A percentile compares a stretch with the other conserved stretches of the same genome.
Conservation (phyloP, 2,888 invertebrate species). For the Microdon myrmicae region DNA sequence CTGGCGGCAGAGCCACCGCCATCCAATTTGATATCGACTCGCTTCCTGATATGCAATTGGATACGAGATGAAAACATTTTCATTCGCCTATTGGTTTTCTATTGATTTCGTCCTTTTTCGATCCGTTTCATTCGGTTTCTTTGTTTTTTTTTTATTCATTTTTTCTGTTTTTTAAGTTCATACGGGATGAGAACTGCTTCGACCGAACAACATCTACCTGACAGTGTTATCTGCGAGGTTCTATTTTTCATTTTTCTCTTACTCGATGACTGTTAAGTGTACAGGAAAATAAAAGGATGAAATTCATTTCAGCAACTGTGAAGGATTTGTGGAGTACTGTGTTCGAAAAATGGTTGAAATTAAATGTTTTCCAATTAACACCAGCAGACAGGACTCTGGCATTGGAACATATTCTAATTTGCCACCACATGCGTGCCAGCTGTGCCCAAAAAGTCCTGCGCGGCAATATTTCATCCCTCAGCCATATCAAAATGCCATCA, state of each 20-base stretch:
- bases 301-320: constrained; percentile 27
- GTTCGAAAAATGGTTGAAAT: constrained; percentile 25
- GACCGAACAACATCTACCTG: constrained; percentile 19
- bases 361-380: constrained; percentile 42
- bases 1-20: constrained; percentile 8
- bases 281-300: constrained; percentile 6
- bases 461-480: constrained; percentile 18
- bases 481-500: constrained; percentile 34
- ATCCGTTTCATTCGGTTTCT: too few relatives aligned
- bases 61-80: constrained; percentile 50
- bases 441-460: constrained; percentile 13
- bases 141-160: constrained; percentile 2
- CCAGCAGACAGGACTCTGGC: not conserved
- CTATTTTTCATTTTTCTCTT: constrained; percentile 41
- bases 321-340: constrained; percentile 30
- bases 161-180: too few relatives aligned
- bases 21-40: constrained; percentile 47
- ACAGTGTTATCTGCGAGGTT: constrained; percentile 37
- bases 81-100: constrained; percentile 47
- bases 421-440: not conserved
- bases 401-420: not conserved
- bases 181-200: constrained; percentile 8
- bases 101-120: constrained; percentile 15
- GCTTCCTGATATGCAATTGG: constrained; percentile 45
- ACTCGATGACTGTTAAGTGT: constrained; percentile 25